These are phyloP conservation scores for Gastracanthus pulcherrimus DNA, from an alignment of 2,888 invertebrate genomes.

Conservation along the genomic window DNA sequence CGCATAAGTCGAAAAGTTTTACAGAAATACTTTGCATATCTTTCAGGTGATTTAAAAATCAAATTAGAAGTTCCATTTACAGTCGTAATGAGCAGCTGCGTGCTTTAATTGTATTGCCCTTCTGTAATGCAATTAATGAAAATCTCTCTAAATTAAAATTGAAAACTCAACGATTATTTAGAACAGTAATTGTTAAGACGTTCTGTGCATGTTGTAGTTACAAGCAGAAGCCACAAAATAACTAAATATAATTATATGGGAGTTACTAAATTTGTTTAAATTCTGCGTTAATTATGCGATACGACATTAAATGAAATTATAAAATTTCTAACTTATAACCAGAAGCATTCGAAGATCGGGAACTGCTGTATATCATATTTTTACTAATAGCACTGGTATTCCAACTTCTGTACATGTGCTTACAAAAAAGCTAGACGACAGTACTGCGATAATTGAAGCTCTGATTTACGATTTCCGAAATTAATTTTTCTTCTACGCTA, in stretches of 20 bases:
- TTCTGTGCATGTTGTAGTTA: too few relatives aligned
- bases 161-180: too few relatives aligned
- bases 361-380: background rate
- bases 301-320: background rate
- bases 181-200: too few relatives aligned
- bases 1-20: background rate
- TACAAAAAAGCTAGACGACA: background rate
- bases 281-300: too few relatives aligned
- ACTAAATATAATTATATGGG: too few relatives aligned
- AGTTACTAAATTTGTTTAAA: too few relatives aligned
- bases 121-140: too few relatives aligned
- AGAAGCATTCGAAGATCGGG: background rate
- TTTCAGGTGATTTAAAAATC: background rate
- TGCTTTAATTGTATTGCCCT: too few relatives aligned
- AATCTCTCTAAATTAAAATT: too few relatives aligned
- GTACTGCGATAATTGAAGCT: slow-evolving; percentile 6
- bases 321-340: background rate
- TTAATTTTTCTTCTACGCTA: slow-evolving; percentile 19
- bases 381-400: background rate
- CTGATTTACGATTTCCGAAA: slow-evolving; percentile 26
- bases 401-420: background rate
- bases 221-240: too few relatives aligned
- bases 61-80: slow-evolving; percentile 2
- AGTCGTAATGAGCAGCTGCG: too few relatives aligned
- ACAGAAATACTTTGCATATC: background rate